Conservation (phyloP, 2,113 vertebrate genomes). For the Arvicanthis niloticus region DNA sequence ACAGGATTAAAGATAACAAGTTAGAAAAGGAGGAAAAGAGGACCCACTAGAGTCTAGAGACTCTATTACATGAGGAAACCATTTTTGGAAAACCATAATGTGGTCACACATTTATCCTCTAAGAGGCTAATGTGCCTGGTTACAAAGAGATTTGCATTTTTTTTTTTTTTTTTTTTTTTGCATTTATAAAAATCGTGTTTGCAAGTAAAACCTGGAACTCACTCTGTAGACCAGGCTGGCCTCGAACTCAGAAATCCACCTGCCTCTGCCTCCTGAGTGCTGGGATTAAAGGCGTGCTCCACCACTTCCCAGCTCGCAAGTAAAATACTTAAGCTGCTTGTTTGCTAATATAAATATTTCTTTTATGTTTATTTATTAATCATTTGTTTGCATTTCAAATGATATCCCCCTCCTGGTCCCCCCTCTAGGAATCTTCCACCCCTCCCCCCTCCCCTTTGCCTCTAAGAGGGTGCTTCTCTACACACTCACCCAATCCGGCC, state of each 20-base stretch:
- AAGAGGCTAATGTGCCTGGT: not conserved
- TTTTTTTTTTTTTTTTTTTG: too few relatives aligned
- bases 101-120: not conserved
- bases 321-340: not conserved
- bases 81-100: not conserved
- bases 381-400: too few relatives aligned
- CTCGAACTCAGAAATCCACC: too few relatives aligned
- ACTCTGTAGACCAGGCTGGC: too few relatives aligned
- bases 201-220: not conserved
- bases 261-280: too few relatives aligned
- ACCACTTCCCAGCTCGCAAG: not conserved
- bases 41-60: not conserved
- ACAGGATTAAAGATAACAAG: not conserved
- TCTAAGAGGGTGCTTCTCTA: too few relatives aligned
- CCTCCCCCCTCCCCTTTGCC: too few relatives aligned
- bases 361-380: not conserved
- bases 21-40: not conserved
- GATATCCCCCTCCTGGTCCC: too few relatives aligned
- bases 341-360: conserved; percentile 48
- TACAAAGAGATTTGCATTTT: not conserved
- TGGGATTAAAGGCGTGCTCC: too few relatives aligned
- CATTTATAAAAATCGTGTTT: not conserved
- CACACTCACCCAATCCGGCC: too few relatives aligned
- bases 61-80: not conserved
- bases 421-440: too few relatives aligned